Conservation (phyloP, 2,888 invertebrate genomes). For the Tipula vernalis region DNA sequence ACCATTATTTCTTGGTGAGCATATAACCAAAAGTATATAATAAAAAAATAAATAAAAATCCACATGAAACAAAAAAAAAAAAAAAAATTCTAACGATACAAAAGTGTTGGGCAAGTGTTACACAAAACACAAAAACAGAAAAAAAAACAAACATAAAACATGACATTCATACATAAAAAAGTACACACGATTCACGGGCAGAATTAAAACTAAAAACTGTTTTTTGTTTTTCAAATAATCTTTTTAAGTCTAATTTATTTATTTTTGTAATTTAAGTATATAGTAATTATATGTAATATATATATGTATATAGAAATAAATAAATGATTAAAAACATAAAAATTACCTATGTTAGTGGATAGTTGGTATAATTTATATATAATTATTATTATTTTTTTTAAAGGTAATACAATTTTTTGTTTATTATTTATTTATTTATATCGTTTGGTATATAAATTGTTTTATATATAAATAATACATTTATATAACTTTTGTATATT, state of each 20-base stretch:
- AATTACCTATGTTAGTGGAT: slow-evolving; percentile 9
- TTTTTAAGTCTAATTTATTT: not conserved
- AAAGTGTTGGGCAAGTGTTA: not conserved
- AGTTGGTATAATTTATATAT: slow-evolving; percentile 8
- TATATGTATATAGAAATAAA: not conserved
- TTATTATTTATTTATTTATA: not conserved
- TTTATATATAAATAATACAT: not conserved
- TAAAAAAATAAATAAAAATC: not conserved
- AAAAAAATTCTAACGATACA: not conserved
- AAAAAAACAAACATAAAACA: not conserved
- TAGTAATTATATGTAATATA: not conserved
- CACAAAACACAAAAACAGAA: not conserved
- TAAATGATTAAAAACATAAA: slow-evolving; percentile 1
- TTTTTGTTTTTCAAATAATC: not conserved
- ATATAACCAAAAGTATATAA: not conserved
- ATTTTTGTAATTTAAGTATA: not conserved
- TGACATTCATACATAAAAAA: not conserved
- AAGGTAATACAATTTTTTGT: not conserved
- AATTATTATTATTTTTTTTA: not conserved
- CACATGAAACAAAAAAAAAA: not conserved
- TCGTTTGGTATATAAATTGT: not conserved
- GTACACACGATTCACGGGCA: not conserved
- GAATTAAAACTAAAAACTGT: not conserved
- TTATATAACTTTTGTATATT: not conserved
- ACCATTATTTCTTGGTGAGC: not conserved